A percentile compares a stretch with the other conserved stretches of the same genome.
These are phyloP conservation scores for Ennomos fuscantarius DNA, from an alignment of 2,888 invertebrate genomes.

Conservation along the genomic window DNA sequence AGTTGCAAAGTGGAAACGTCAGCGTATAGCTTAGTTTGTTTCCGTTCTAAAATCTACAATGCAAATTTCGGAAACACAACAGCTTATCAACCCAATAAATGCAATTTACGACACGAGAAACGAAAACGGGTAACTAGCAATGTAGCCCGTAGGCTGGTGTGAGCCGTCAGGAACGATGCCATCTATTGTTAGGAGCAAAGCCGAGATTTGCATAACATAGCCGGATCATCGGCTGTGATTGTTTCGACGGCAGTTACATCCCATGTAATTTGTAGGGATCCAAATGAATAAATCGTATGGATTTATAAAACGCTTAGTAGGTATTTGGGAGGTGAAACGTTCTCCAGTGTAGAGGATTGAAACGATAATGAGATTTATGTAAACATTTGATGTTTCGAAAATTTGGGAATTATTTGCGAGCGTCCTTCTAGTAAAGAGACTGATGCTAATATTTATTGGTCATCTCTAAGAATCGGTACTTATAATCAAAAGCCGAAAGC, in stretches of 20 bases:
- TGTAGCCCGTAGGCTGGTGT: conserved; percentile 43
- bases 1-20: no score
- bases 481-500: no score
- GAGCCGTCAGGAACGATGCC: conserved; percentile 61
- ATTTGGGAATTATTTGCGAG: no score
- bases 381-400: background rate
- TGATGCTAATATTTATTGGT: no score
- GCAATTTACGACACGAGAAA: conserved; percentile 54
- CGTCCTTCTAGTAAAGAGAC: no score
- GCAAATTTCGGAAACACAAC: conserved; percentile 30
- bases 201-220: conserved; percentile 80
- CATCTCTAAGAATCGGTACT: no score
- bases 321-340: conserved; percentile 29
- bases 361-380: conserved; percentile 2
- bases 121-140: conserved; percentile 50
- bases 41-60: conserved; percentile 16
- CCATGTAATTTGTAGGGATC: conserved; percentile 78
- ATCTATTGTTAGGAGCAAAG: conserved; percentile 73
- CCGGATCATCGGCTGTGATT: conserved; percentile 78
- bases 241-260: conserved; percentile 75
- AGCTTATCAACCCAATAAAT: conserved; percentile 47
- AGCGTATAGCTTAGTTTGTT: background rate
- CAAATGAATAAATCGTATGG: conserved; percentile 67
- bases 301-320: conserved; percentile 54
- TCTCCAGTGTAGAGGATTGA: conserved; percentile 2